Evolutionary conservation across 2,797 vertebrate genomes (phyloP).

Genomic region (Thamnophis elegans): DNA sequence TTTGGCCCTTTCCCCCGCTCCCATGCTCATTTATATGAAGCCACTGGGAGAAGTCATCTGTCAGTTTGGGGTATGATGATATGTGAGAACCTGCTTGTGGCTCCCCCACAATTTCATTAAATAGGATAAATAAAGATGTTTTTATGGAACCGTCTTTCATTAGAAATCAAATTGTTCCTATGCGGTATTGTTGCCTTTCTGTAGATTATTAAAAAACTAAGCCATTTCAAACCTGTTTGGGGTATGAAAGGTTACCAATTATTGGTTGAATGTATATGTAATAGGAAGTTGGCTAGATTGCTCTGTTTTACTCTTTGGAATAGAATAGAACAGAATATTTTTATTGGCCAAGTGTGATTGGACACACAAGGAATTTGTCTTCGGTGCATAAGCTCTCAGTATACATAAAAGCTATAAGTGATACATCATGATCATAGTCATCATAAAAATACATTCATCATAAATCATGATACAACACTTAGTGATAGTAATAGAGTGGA

Average conservation of each 20-base stretch:
- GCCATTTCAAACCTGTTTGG: not conserved
- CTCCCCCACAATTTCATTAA: not conserved
- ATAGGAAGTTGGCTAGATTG: not conserved
- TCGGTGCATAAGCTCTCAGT: too few species aligned
- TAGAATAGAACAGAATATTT: too few species aligned
- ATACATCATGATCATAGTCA: too few species aligned
- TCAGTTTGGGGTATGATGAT: not conserved
- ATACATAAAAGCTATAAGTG: too few species aligned
- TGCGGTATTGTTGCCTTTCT: not conserved
- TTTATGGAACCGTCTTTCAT: not conserved
- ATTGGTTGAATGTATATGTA: not conserved
- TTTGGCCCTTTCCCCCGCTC: not conserved
- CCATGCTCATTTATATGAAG: not conserved
- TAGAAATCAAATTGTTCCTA: not conserved
- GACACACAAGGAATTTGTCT: too few species aligned
- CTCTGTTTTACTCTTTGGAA: not conserved
- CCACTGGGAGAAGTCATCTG: not conserved
- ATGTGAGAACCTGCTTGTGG: not conserved
- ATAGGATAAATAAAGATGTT: not conserved
- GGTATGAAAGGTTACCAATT: not conserved
- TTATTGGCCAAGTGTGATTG: too few species aligned
- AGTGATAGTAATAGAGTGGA: too few species aligned
- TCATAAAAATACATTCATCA: too few species aligned
- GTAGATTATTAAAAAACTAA: not conserved
- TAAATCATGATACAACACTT: too few species aligned